A percentile compares a stretch with the other conserved stretches of the same genome.
Evolutionary conservation across 2,797 vertebrate genomes (phyloP).

Genomic region (Hippoglossus hippoglossus): DNA sequence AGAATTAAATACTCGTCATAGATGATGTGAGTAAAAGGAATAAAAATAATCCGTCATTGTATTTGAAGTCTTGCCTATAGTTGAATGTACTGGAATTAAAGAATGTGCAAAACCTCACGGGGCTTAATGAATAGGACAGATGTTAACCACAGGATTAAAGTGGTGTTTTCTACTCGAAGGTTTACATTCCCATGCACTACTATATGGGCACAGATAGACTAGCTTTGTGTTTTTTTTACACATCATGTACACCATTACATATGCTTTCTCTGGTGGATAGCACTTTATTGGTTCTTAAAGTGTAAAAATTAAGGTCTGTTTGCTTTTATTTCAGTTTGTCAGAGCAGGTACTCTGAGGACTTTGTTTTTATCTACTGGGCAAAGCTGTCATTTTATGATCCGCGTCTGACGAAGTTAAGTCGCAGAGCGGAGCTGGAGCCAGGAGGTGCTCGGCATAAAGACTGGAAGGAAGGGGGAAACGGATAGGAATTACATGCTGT

Average conservation of each 20-base stretch:
- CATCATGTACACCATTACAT: slow-evolving; percentile 36
- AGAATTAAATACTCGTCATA: background rate
- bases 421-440: background rate
- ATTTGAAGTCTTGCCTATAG: slow-evolving; percentile 13
- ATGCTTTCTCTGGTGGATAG: slow-evolving; percentile 45
- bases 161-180: slow-evolving; percentile 30
- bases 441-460: slow-evolving; percentile 12
- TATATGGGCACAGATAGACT: slow-evolving; percentile 21
- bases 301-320: slow-evolving; percentile 23
- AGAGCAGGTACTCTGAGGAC: slow-evolving; percentile 82
- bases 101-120: slow-evolving; percentile 28
- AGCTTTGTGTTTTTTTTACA: background rate
- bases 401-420: slow-evolving; percentile 19
- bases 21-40: slow-evolving; percentile 3
- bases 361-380: slow-evolving; percentile 12
- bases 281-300: slow-evolving; percentile 71
- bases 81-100: slow-evolving; percentile 46
- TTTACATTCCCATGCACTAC: slow-evolving; percentile 50
- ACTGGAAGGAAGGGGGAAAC: background rate
- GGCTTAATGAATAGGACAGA: slow-evolving; percentile 15
- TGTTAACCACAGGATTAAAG: slow-evolving; percentile 37
- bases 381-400: slow-evolving; percentile 17
- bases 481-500: no score
- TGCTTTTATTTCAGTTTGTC: slow-evolving; percentile 36
- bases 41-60: slow-evolving; percentile 8